Evolutionary conservation across 2,888 invertebrate genomes (phyloP), one percentile per base, ranked within the genome.

Genomic region (Caenorhabditis zanzibari): DNA sequence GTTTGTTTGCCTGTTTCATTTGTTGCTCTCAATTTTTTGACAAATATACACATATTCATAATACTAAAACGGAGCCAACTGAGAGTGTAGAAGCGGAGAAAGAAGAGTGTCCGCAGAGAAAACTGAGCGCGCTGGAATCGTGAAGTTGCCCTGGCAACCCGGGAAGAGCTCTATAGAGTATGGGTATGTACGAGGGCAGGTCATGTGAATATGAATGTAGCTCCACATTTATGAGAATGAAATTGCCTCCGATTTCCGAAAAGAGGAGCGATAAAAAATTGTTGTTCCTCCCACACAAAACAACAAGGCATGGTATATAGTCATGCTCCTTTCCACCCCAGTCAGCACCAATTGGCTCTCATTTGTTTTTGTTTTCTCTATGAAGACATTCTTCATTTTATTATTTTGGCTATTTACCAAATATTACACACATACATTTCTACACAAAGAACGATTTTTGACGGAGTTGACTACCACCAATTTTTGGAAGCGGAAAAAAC

Each of bases 1-100:
- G 24, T 71, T 79, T 79, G 71, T 71, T 79, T 79, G 79, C 64
- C 56, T 64, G 71, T 79, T 79, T 79, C 77, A 63, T 69, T 77
- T 71, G 59, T 49, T 47, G 28, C 56, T 47, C 59, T 12, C 38
- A 77, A n/a, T 56, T 56, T 71, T 79, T 64, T 63, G 56, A 64
- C 79, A 79, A 77, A 71, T 79, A 74, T 38, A 56, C 52, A 68
- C 28, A 59, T 76, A 38, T 68, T 54, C 44, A 66, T 66, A 58
- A 58, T 54, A 54, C 14, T 26, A 26, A 47, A 75, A 35, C 56
- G 54, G 22, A 26, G 32, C 38, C 38, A 22, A 19, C 24, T 59
- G 38, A 59, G 59, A 58, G 24, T 26, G 54, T 14, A 32, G 19
- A n/a, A 22, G 35, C 12, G 38, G n/a, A 12, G 19, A 58, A n/a